Base-by-base conservation (phyloP, 1,140 invertebrate species). In the Drosophila varians region DNA sequence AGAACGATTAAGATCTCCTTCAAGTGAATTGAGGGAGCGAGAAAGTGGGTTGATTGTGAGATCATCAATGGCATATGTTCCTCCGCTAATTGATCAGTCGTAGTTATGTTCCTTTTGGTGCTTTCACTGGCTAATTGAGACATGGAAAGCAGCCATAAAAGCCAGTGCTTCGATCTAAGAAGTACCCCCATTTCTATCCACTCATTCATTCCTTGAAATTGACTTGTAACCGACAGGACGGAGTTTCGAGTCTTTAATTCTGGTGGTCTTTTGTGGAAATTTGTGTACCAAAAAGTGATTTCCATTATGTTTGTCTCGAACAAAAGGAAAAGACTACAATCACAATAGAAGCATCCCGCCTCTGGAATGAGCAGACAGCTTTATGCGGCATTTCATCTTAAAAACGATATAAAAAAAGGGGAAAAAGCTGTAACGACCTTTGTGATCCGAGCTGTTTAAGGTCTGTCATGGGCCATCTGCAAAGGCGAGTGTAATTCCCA, bases 401-500 rank as follows among this genome's bases (percentile, higher is more conserved):
- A 21, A 69, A 55, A n/a, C 43, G 19, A 28, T 4, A 36, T n/a
- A 31, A 66, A 66, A 69, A 8, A 40, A 9, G 4, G 46, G 16
- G 8, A 16, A 45, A 42, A 72, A 82, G 77, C 77, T 82, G 68
- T 57, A 56, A 77, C 68, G 74, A 76, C 77, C 68, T 82, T 77
- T 84, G 72, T 70, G 68, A 72, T 62, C 79, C 80, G 43, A 57
- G 64, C 75, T 54, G 60, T 57, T 55, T 64, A 68, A 40, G 68
- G 58, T 76, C 76, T 82, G 78, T 82, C 78, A 79, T 79, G 77
- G 54, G 80, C 80, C 77, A 52, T 65, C 60, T 86, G 82, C 79
- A 86, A 73, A 77, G 79, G 73, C 66, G 60, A 42, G 45, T 61
- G 69, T 88, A 87, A 87, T 87, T 87, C 82, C 77, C 77, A 74